Conservation (phyloP, 2,888 invertebrate genomes). For the Halocaridina rubra region DNA sequence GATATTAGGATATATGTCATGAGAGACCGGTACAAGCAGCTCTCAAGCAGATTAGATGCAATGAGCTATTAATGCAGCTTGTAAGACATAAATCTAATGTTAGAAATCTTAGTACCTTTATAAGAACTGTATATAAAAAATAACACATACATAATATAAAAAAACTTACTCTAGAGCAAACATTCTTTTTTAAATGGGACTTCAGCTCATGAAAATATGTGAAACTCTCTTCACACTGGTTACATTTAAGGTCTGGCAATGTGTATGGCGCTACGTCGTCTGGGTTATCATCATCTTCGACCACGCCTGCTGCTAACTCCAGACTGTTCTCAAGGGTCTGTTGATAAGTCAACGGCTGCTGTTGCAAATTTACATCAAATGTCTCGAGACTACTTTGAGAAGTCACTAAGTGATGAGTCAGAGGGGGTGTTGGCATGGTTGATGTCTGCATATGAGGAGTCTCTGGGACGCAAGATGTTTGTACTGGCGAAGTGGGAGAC, state of each 20-base stretch:
- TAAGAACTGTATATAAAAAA: no score
- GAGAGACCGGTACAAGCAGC: no score
- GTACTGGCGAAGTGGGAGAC: conserved; percentile 21
- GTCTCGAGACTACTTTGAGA: conserved; percentile 7
- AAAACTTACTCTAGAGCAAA: not conserved
- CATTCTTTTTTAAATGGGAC: conserved; percentile 3
- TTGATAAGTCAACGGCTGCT: conserved; percentile 24
- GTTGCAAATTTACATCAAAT: conserved; percentile 20
- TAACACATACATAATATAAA: no score
- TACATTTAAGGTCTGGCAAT: conserved; percentile 6
- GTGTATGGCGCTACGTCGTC: not conserved
- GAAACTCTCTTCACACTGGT: conserved; percentile 4
- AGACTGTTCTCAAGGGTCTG: conserved; percentile 26
- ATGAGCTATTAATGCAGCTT: no score
- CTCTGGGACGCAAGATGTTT: not conserved
- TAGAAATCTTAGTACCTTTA: no score
- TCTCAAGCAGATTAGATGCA: no score
- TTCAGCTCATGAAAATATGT: conserved; percentile 5
- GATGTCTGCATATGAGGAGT: conserved; percentile 24
- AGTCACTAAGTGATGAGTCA: conserved; percentile 19
- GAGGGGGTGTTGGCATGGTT: not conserved
- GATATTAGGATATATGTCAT: no score
- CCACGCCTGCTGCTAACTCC: not conserved
- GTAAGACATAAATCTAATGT: no score
- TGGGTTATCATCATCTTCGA: not conserved